Percentiles rank a stretch among this genome's conserved stretches.
These are phyloP conservation scores for Molossus molossus DNA, from an alignment of 2,797 vertebrate species.

Conservation along the genomic window DNA sequence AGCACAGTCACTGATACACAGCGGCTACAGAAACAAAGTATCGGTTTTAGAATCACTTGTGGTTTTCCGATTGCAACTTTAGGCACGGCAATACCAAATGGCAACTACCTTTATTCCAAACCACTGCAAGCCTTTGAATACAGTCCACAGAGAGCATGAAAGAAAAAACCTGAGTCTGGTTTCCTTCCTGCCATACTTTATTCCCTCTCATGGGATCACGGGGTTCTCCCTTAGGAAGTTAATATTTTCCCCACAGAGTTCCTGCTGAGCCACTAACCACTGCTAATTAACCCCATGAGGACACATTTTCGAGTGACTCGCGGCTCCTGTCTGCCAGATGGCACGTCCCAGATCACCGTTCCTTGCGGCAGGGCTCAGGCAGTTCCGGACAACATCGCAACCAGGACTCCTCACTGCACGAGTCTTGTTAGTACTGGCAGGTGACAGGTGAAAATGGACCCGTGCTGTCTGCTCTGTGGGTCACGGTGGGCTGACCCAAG, in stretches of 20 bases:
- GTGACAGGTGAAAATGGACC: accelerated
- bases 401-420: not conserved
- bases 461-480: too few relatives aligned
- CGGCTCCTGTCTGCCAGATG: slow-evolving; percentile 32
- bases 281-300: slow-evolving; percentile 62
- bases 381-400: not conserved
- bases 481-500: too few relatives aligned
- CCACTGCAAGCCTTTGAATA: not conserved
- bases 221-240: not conserved
- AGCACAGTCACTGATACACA: not conserved
- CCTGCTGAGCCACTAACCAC: slow-evolving; percentile 45
- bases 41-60: not conserved
- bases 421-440: not conserved
- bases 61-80: not conserved
- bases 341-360: not conserved
- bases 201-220: not conserved
- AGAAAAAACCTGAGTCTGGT: not conserved
- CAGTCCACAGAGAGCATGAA: not conserved
- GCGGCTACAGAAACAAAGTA: not conserved
- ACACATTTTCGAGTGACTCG: slow-evolving; percentile 44
- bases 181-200: not conserved
- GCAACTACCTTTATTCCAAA: not conserved
- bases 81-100: not conserved
- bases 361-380: not conserved
- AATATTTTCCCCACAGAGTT: not conserved